These are phyloP conservation scores for Oreortyx pictus DNA, from an alignment of 2,797 vertebrate genomes.

Conservation along the genomic window DNA sequence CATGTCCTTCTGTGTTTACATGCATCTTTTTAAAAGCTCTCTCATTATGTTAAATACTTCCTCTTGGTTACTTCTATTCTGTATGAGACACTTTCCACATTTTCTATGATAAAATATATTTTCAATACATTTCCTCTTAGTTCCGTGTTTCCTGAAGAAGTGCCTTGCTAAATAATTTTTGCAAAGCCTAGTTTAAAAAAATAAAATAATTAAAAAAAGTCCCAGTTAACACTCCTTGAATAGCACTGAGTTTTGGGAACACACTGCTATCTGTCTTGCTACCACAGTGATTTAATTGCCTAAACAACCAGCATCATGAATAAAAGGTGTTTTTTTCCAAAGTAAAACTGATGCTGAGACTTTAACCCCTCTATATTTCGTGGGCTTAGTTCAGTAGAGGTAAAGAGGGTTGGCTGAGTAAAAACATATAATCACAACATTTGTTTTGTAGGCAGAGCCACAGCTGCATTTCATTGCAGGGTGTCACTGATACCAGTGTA, in stretches of 20 bases:
- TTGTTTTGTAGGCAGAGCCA: neutral
- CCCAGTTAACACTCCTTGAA: neutral
- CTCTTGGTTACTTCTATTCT: neutral
- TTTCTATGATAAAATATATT: neutral
- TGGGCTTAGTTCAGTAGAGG: neutral
- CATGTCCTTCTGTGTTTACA: neutral
- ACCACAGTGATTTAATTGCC: neutral
- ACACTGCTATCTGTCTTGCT: neutral
- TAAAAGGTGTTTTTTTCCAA: neutral
- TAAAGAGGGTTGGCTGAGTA: neutral
- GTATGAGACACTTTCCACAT: neutral
- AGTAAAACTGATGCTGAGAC: neutral
- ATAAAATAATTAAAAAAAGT: too few relatives aligned
- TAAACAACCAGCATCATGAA: neutral
- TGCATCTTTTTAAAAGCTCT: neutral
- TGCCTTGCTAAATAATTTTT: neutral
- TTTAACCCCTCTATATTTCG: neutral
- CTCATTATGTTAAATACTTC: neutral
- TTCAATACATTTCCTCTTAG: neutral
- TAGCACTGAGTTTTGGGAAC: neutral
- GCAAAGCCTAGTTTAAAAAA: neutral
- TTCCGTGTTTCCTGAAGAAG: neutral
- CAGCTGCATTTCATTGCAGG: neutral
- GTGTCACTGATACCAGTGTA: neutral
- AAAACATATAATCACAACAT: neutral